These are phyloP conservation scores for Pentamera pediparva DNA, from an alignment of 53 echinoderm and acorn worm species.

Conservation along the genomic window DNA sequence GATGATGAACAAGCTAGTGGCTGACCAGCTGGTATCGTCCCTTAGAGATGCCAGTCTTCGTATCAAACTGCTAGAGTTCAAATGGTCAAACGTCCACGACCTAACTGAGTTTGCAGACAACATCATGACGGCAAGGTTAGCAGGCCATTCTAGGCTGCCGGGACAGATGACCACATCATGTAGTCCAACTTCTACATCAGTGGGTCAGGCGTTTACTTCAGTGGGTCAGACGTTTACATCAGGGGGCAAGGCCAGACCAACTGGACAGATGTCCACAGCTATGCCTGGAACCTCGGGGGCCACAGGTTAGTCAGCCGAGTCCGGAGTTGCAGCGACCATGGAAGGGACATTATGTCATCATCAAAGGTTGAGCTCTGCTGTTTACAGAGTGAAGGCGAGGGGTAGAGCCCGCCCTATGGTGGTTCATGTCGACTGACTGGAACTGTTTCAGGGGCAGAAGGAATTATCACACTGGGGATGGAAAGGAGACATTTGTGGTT, in stretches of 20 bases:
- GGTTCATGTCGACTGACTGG: not conserved
- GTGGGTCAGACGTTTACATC: no score
- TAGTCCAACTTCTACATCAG: no score
- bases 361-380: conserved; percentile 21
- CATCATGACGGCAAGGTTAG: conserved; percentile 5
- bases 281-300: no score
- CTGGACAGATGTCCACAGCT: no score
- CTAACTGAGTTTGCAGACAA: conserved; percentile 9
- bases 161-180: no score
- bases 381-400: conserved; percentile 16
- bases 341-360: conserved; percentile 31
- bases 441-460: not conserved
- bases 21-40: not conserved
- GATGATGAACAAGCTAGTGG: conserved; percentile 6
- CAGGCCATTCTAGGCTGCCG: no score
- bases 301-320: no score
- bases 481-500: no score
- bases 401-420: conserved; percentile 15
- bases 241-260: no score
- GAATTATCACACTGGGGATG: no score
- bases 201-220: no score
- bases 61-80: conserved; percentile 8
- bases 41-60: conserved; percentile 5
- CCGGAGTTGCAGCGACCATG: conserved; percentile 26
- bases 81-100: conserved; percentile 3